Percentiles rank a stretch among this genome's conserved stretches.
Evolutionary conservation across 35 echinoderm and acorn worm genomes (phyloP).

Genomic region (Lytechinus variegatus): DNA sequence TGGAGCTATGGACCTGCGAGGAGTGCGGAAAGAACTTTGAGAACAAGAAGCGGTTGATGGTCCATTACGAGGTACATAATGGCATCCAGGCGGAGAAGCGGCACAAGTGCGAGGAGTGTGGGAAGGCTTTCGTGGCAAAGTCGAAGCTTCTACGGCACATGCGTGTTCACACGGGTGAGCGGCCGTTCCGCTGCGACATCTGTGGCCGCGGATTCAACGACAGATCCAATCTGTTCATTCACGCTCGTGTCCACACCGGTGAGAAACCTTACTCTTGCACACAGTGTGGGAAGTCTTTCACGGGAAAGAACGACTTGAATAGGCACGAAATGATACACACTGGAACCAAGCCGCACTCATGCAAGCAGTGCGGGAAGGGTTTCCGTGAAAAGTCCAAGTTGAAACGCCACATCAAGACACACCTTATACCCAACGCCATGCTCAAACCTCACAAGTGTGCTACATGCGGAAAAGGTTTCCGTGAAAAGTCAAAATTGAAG

Average conservation of each 20-base stretch:
- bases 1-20: conserved; percentile 54
- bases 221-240: conserved; percentile 64
- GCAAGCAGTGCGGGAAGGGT: conserved; percentile 44
- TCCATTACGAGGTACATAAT: conserved; percentile 46
- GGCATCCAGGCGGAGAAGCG: conserved; percentile 49
- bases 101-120: conserved; percentile 58
- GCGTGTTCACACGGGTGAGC: conserved; percentile 68
- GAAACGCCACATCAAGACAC: conserved; percentile 18
- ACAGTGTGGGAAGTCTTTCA: conserved; percentile 55
- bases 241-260: conserved; percentile 61
- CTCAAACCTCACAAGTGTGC: conserved; percentile 6
- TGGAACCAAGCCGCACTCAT: conserved; percentile 44
- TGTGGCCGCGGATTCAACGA: conserved; percentile 65
- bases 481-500: conserved; percentile 29
- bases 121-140: conserved; percentile 63
- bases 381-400: conserved; percentile 39
- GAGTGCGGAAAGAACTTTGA: conserved; percentile 63
- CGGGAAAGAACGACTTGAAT: neutral
- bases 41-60: conserved; percentile 46
- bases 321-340: conserved; percentile 37
- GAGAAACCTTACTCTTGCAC: conserved; percentile 67
- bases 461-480: conserved; percentile 38
- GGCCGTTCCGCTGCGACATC: conserved; percentile 50
- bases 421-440: neutral
- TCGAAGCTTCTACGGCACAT: conserved; percentile 54